phyloP scores from a whole-genome alignment of 2,888 invertebrate species.

The Pandemis heparana region DNA sequence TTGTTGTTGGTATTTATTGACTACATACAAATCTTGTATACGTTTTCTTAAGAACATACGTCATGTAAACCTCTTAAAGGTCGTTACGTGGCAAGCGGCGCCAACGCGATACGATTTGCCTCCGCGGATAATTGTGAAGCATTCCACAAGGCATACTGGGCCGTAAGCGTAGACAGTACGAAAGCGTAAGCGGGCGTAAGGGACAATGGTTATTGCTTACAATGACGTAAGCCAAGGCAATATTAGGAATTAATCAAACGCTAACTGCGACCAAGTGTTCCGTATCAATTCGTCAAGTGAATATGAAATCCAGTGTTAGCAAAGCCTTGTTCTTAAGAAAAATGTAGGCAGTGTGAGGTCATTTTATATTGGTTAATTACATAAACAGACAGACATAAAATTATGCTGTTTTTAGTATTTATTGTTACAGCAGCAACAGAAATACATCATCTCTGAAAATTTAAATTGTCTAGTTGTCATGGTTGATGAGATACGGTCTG shows the following conservation, averaged over 20 bases:
- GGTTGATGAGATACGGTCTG: no score
- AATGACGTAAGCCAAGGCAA: constrained; percentile 8
- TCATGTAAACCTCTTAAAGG: neutral
- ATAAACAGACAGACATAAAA: no score
- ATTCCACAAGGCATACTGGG: constrained; percentile 12
- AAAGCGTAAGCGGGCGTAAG: neutral
- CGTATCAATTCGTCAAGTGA: no score
- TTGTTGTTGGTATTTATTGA: no score
- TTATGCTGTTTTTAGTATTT: no score
- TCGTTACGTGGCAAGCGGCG: constrained; percentile 1
- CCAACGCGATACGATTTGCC: constrained; percentile 7
- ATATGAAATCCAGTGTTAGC: no score
- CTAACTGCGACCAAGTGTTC: neutral
- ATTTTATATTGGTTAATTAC: no score
- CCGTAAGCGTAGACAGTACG: neutral
- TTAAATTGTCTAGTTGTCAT: no score
- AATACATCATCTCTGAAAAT: no score
- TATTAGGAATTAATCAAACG: neutral
- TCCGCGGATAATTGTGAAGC: constrained; percentile 5
- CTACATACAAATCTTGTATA: neutral
- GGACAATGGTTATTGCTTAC: constrained; percentile 13
- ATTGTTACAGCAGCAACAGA: no score
- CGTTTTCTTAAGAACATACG: neutral
- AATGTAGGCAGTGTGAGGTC: no score
- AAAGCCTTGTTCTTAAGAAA: no score